Evolutionary conservation across 2,113 vertebrate species (phyloP), one percentile per base, ranked within the genome.

Genomic region (Perca fluviatilis): DNA sequence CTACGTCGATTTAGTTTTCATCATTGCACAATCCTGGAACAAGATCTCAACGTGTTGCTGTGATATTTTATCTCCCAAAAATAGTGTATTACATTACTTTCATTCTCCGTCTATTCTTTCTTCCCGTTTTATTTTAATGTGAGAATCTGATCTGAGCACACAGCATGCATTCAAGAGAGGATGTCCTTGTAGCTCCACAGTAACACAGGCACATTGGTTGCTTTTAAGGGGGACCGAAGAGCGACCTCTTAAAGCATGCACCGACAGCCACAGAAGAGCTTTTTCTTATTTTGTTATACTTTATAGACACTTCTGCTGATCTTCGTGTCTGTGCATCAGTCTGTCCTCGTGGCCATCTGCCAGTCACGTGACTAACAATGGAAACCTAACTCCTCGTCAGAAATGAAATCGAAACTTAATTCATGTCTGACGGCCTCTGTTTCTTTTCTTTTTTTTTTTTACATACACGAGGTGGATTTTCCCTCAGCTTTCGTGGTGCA

Each of bases 371-470:
- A 80, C 83, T 6, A 19, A 16, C 10, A 78, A n/a, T 11, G 9
- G 80, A 86, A 90, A 90, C 80, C 21, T 77, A 82, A 16, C 50
- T 54, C 74, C 78, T 66, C 11, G 0, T 4, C 7, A 54, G 89
- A 95, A 94, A 76, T 10, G 88, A 95, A 95, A 95, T 47, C 90
- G 95, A 95, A 96, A 96, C 79, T 75, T 36, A 47, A 0, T 3
- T 9, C 21, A 27, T 2, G 2, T 27, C 0, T 36, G 7, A 12
- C 16, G 1, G 0, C 2, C 3, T 1, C 3, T 6, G 12, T 74
- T 80, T 57, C 5, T 12, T 2, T n/a, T n/a, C n/a, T n/a, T n/a
- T n/a, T n/a, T n/a, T n/a, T n/a, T n/a, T n/a, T 65, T 43, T 16
- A 0, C 12, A 21, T 16, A 5, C 60, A 1, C 4, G 2, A 25